Evolutionary conservation across 2,888 invertebrate species (phyloP), one percentile per base, ranked within the genome.

Genomic region (Subacronicta megacephala): DNA sequence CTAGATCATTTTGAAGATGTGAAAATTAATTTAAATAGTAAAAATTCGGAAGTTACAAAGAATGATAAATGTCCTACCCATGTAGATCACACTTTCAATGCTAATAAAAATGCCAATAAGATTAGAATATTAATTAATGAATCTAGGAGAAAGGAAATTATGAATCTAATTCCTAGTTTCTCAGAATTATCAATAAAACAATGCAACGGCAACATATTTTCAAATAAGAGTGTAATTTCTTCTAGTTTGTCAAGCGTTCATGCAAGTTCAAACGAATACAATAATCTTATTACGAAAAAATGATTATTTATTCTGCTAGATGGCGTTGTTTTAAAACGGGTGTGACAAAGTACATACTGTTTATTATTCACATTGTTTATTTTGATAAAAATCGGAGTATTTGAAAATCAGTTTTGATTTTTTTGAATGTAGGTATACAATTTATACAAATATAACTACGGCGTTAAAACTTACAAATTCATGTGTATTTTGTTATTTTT

Each of bases 81-180:
- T 9, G 35, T 42, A 2, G 38, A 65, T 6, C 46, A 51, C 17
- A 38, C 43, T n/a, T 35, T 23, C 3, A 61, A 45, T 37, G 31
- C 37, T 16, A 68, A 40, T 13, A 60, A 55, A 59, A 58, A 46
- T 36, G 41, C 41, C 1, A 54, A 57, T 16, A 51, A 62, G 33
- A 61, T 69, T 4, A 66, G 44, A 50, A 62, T 43, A 47, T 37
- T 68, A 5, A 57, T 62, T 3, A 75, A 77, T 12, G 65, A 68
- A 3, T 45, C 58, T 3, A 59, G 65, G 23, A 55, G 31, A n/a
- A 62, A 57, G 13, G 68, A 65, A n/a, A 23, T 63, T 0, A n/a
- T 55, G 0, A 58, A 43, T 33, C 10, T 69, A 5, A 33, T 52
- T 13, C 44, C 68, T 18, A 54, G 42, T 16, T 47, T 42, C 13